phyloP scores from a whole-genome alignment of 35 echinoderm and acorn worm species.

The Ophiothrix spiculata region DNA sequence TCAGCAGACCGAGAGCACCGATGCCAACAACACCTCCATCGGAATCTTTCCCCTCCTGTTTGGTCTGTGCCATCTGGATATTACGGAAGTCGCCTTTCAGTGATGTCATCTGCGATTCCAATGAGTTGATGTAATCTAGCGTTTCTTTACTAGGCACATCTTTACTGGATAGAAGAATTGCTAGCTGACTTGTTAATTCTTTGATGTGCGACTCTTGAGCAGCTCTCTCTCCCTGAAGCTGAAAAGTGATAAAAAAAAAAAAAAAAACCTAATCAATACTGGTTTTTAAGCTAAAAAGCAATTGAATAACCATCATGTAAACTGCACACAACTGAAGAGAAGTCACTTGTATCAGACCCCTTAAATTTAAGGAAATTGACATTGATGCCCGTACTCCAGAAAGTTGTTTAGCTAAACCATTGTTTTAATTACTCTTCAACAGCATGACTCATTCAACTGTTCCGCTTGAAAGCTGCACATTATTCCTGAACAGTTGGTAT shows the following conservation, averaged over 20 bases:
- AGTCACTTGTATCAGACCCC: too few relatives aligned
- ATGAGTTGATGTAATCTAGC: slow-evolving; percentile 32
- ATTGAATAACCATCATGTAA: too few relatives aligned
- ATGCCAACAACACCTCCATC: background rate
- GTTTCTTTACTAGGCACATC: slow-evolving; percentile 29
- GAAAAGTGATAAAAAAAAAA: background rate
- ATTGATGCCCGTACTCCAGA: too few relatives aligned
- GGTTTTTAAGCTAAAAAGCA: too few relatives aligned
- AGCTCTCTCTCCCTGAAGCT: slow-evolving; percentile 25
- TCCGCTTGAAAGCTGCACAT: too few relatives aligned
- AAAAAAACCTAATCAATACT: background rate
- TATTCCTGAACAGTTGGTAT: too few relatives aligned
- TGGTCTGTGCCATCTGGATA: slow-evolving; percentile 19
- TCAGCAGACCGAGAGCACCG: background rate
- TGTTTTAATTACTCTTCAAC: too few relatives aligned
- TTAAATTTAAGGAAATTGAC: too few relatives aligned
- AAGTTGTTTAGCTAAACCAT: too few relatives aligned
- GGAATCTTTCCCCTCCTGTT: background rate
- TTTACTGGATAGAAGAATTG: background rate
- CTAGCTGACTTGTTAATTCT: slow-evolving; percentile 26
- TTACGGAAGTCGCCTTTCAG: slow-evolving; percentile 38
- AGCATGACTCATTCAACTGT: too few relatives aligned
- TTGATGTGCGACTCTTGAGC: background rate
- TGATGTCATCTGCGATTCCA: slow-evolving; percentile 34
- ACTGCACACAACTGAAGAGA: too few relatives aligned